phyloP scores from a whole-genome alignment of 2,797 vertebrate genomes.

The Cossypha heuglini region DNA sequence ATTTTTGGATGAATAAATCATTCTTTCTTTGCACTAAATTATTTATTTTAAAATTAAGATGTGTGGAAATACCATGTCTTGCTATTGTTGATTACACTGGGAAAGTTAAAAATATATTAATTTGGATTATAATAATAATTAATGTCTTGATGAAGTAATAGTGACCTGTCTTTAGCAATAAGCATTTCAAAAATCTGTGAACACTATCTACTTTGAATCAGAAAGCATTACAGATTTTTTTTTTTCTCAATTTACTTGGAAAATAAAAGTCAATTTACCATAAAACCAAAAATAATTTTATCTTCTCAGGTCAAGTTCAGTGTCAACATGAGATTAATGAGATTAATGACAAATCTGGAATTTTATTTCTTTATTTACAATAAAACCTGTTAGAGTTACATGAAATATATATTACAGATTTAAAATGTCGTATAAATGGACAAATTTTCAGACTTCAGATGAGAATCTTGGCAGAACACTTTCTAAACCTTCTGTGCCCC shows the following conservation, averaged over 20 bases:
- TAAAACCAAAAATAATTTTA: neutral
- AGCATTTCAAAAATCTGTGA: neutral
- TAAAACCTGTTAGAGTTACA: neutral
- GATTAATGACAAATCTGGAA: neutral
- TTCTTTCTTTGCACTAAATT: neutral
- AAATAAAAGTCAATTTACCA: neutral
- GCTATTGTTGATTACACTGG: neutral
- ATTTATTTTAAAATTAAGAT: neutral
- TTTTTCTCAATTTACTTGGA: neutral
- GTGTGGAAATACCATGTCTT: neutral
- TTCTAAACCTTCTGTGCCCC: neutral
- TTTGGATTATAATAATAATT: neutral
- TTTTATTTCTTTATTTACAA: neutral
- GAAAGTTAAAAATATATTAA: neutral
- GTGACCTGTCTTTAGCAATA: neutral
- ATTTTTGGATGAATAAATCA: neutral
- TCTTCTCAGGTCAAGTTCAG: neutral
- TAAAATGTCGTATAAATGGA: accelerated
- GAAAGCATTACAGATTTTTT: accelerated
- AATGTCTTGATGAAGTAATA: neutral
- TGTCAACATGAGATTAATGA: neutral
- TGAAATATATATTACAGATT: neutral
- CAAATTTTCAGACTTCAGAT: neutral
- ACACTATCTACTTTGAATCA: neutral
- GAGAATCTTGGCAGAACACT: neutral